These are phyloP conservation scores for Eupithecia subfuscata DNA, from an alignment of 2,888 invertebrate species.

Conservation along the genomic window DNA sequence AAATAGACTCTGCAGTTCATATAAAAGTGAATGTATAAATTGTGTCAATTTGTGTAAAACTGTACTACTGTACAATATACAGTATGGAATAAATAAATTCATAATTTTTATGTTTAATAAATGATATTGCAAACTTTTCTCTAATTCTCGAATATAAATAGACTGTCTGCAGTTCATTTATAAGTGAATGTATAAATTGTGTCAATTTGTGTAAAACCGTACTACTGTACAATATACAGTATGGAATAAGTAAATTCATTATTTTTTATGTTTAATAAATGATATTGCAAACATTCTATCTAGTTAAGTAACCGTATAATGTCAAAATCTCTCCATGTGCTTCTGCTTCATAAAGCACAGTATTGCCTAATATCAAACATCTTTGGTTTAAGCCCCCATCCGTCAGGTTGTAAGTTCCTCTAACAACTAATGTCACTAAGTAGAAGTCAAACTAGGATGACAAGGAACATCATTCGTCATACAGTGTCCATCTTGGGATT, in stretches of 20 bases:
- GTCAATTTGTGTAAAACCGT: neutral
- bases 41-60: neutral
- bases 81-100: neutral
- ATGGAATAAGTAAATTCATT: neutral
- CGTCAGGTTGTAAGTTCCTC: neutral
- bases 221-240: neutral
- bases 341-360: conserved; percentile 14
- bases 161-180: neutral
- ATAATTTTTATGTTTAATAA: neutral
- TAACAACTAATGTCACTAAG: neutral
- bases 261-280: neutral
- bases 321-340: conserved; percentile 13
- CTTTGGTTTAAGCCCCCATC: conserved; percentile 28
- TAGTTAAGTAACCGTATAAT: conserved; percentile 24
- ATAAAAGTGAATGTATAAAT: neutral
- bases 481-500: conserved; percentile 73
- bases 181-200: neutral
- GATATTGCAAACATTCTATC: neutral
- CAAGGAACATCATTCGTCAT: conserved; percentile 19
- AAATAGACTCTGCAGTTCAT: neutral
- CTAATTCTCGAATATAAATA: neutral
- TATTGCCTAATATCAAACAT: conserved; percentile 28
- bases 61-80: neutral
- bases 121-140: neutral
- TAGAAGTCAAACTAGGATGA: conserved; percentile 1